Base-by-base conservation (phyloP, 2,888 invertebrate genomes). In the Eristalis arbustorum region DNA sequence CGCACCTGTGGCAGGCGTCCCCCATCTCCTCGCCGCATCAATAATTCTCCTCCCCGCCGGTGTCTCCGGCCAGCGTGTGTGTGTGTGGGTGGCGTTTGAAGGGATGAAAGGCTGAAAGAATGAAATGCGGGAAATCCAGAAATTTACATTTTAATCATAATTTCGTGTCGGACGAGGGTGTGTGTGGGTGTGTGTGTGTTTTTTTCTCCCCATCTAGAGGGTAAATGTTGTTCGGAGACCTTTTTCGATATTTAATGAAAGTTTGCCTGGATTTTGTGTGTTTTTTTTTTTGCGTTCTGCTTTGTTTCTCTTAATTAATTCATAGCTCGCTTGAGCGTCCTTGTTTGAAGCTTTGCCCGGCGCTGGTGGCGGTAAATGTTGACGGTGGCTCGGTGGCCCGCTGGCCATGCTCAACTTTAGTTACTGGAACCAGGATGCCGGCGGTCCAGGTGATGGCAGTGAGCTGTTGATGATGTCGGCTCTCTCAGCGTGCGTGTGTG, bases 61-160 rank as follows among this genome's bases (percentile, higher is more conserved):
- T 57, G 13, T 61, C n/a, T 61, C 0, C 1, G 18, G 6, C 11
- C 6, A 28, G 61, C 28, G 25, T 6, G 6, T 25, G 6, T 25
- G 14, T 28, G 18, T 18, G 31, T 31, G 31, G 14, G 10, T 18
- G 8, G 31, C 6, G 31, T 31, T 31, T 31, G 18, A 49, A 18
- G 49, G 49, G 37, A 37, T 37, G 37, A 37, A 37, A 37, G 37
- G 37, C 37, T 37, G 18, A 49, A n/a, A 3, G 49, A 8, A 18
- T 18, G 49, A 49, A n/a, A 49, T 49, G 49, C 49, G 6, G n/a
- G n/a, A 42, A 6, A 18, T 49, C 18, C 49, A n/a, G n/a, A 40
- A 42, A 67, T 75, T 75, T 75, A 42, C 61, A 75, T 75, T 61
- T 67, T 59, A 67, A 75, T 67, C 75, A 75, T 75, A 75, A 75